Percentiles rank a stretch among this genome's conserved stretches.
Evolutionary conservation across 2,797 vertebrate species (phyloP).

Genomic region (Xenops minutus): DNA sequence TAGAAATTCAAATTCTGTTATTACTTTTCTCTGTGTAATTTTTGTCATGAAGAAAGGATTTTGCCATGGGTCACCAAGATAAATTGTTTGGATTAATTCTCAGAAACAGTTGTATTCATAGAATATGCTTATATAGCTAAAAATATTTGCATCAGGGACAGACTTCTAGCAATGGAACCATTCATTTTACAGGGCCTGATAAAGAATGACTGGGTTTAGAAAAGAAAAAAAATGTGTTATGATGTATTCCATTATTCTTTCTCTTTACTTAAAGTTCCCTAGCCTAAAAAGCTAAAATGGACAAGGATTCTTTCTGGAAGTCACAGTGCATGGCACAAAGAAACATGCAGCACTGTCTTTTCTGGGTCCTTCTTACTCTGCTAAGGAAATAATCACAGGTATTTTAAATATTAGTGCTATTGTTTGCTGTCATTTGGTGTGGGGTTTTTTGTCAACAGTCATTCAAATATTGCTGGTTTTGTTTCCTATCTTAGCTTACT

Average conservation of each 20-base stretch:
- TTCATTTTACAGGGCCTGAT: neutral
- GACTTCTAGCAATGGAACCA: neutral
- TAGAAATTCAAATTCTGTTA: neutral
- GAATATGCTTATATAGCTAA: neutral
- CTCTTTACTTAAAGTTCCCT: neutral
- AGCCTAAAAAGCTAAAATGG: neutral
- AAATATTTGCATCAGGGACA: neutral
- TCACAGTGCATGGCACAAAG: neutral
- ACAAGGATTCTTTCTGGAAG: neutral
- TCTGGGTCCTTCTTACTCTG: fast-evolving
- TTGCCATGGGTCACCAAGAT: neutral
- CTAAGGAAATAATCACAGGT: neutral
- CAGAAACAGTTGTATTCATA: neutral
- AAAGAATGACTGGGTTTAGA: neutral
- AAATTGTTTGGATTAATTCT: neutral
- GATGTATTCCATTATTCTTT: neutral
- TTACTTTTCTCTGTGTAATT: neutral
- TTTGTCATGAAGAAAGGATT: neutral
- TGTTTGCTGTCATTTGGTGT: neutral
- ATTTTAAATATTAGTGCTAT: neutral
- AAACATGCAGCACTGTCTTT: neutral
- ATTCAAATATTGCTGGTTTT: neutral
- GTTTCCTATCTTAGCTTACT: neutral
- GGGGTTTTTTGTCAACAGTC: neutral
- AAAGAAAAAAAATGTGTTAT: neutral